Evolutionary conservation across 2,888 invertebrate genomes (phyloP), one percentile per base, ranked within the genome.

Genomic region (Oeneis ivallda): DNA sequence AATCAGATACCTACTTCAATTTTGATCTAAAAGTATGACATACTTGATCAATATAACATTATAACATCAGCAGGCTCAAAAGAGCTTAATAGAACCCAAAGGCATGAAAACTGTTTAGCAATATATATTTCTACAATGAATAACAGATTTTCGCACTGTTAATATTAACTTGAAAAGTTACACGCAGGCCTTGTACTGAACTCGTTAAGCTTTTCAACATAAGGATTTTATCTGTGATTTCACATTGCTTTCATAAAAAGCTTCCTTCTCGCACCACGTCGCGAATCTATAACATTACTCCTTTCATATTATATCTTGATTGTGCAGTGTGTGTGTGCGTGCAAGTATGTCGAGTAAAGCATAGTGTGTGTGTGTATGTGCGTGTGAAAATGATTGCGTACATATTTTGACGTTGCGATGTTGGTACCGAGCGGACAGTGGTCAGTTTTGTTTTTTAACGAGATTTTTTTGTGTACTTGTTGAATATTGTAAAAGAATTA

Each of bases 221-320:
- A 17, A 15, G 17, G 47, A 53, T 50, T 67, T 70, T 70, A 75
- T 86, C 82, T 86, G 66, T 56, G n/a, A 64, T 65, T 19, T 54
- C 43, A 11, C 75, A 54, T 85, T 71, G 86, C 85, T 85, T 79
- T 57, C 61, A 63, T 62, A 59, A 74, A 81, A 84, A 82, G 81
- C 83, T 87, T 79, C 81, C 81, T 77, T 74, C 82, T 84, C 82
- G 74, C 81, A 78, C 82, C 76, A 73, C 72, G 74, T 79, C 79
- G 82, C 82, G 79, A 86, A 87, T 85, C 81, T 83, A 83, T 87
- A 86, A 81, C 85, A 86, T 84, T 84, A 86, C 84, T 83, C 80
- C 87, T 84, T 84, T 86, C 86, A 82, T 83, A 82, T 81, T 83
- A 82, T 82, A 85, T 85, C 87, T 87, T 84, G 80, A 79, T 77